phyloP scores from a whole-genome alignment of 2,113 vertebrate species.

The Fukomys damarensis region DNA sequence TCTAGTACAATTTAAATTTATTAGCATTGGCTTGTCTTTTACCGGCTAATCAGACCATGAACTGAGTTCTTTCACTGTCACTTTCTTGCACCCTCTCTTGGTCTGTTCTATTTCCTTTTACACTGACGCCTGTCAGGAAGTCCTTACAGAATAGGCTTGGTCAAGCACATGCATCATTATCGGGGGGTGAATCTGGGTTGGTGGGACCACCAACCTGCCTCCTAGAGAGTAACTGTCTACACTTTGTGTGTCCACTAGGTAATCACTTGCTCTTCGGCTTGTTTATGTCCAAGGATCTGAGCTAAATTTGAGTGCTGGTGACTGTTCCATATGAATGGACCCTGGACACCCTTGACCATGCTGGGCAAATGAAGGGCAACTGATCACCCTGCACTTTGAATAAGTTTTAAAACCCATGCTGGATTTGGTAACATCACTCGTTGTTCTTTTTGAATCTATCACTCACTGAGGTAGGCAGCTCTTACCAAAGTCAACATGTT shows the following conservation, averaged over 20 bases:
- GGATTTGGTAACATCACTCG: neutral
- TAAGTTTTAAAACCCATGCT: neutral
- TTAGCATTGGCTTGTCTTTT: neutral
- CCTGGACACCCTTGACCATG: neutral
- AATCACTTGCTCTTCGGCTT: neutral
- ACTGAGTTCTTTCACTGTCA: neutral
- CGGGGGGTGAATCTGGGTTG: too few species aligned
- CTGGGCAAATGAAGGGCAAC: neutral
- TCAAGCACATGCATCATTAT: neutral
- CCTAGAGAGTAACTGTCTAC: too few species aligned
- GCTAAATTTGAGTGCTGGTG: neutral
- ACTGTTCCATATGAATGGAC: neutral
- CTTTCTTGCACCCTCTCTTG: neutral
- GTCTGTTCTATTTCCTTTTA: neutral
- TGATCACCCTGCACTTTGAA: neutral
- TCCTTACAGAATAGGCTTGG: neutral
- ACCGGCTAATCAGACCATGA: rapidly evolving
- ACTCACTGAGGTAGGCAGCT: neutral
- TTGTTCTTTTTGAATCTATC: neutral
- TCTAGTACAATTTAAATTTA: rapidly evolving
- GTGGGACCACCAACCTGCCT: neutral
- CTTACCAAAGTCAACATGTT: neutral
- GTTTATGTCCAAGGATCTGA: neutral
- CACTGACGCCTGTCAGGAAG: neutral
- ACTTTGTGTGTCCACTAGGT: neutral